A percentile compares a stretch with the other conserved stretches of the same genome.
Conservation (phyloP, 2,797 vertebrate species). For the Girardinus metallicus region DNA sequence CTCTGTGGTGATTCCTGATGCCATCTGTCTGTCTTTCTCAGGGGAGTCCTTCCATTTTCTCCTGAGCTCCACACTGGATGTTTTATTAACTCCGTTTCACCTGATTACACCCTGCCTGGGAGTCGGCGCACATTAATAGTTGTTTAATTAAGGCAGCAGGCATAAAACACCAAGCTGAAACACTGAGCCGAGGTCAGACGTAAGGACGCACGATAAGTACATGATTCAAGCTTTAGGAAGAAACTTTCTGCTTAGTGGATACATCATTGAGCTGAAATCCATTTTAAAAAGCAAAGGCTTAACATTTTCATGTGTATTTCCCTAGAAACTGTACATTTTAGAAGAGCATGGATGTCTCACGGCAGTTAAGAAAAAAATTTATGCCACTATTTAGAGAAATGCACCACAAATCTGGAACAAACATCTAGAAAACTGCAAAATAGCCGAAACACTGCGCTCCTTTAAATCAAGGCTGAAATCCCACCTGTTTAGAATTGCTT, state of each 20-base stretch:
- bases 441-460: too few species aligned
- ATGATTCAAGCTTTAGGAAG: not conserved
- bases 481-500: too few species aligned
- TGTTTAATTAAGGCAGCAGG: slow-evolving; percentile 66
- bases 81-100: slow-evolving; percentile 83
- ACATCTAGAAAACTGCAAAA: too few species aligned
- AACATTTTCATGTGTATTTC: not conserved
- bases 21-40: slow-evolving; percentile 78
- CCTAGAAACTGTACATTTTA: not conserved
- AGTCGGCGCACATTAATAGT: slow-evolving; percentile 77
- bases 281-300: not conserved
- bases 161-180: slow-evolving; percentile 36
- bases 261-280: not conserved
- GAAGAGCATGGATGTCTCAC: too few species aligned
- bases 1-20: slow-evolving; percentile 54
- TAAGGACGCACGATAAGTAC: slow-evolving; percentile 36
- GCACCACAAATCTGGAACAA: too few species aligned
- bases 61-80: slow-evolving; percentile 61
- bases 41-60: slow-evolving; percentile 63
- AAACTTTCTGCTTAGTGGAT: not conserved
- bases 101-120: slow-evolving; percentile 77
- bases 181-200: slow-evolving; percentile 48
- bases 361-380: too few species aligned
- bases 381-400: too few species aligned
- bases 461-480: too few species aligned